Conservation (phyloP, 1,140 invertebrate genomes). For the Lucilia cuprina region DNA sequence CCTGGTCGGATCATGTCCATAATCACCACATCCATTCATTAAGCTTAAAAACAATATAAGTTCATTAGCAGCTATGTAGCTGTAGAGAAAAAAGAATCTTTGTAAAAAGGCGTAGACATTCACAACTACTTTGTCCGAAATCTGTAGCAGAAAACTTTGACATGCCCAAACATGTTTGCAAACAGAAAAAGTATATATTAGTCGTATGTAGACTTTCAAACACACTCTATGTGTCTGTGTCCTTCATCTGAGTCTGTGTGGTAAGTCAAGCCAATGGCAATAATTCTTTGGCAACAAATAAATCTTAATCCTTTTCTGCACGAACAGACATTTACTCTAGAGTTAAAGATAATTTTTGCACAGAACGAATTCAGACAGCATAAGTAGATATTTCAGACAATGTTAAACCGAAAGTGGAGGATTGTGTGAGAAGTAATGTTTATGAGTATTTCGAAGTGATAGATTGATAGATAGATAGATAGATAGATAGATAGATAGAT, state of each 20-base stretch:
- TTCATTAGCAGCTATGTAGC: not conserved
- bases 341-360: not conserved
- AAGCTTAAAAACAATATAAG: not conserved
- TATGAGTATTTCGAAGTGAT: too few species aligned
- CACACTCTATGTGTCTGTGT: too few species aligned
- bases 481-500: too few species aligned
- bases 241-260: not conserved
- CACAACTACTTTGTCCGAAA: not conserved
- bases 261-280: constrained; percentile 24
- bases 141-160: not conserved
- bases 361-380: not conserved
- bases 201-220: too few species aligned
- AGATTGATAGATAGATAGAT: too few species aligned
- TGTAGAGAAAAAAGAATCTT: not conserved
- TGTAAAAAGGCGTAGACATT: not conserved
- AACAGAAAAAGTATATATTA: not conserved
- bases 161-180: not conserved
- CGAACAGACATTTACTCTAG: constrained; percentile 5
- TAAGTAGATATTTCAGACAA: not conserved
- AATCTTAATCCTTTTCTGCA: constrained; percentile 32
- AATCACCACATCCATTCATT: not conserved
- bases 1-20: not conserved
- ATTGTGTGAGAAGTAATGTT: too few species aligned
- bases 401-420: too few species aligned
- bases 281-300: constrained; percentile 23